Evolutionary conservation across 2,113 vertebrate species (phyloP).

Genomic region (Mastomys coucha): DNA sequence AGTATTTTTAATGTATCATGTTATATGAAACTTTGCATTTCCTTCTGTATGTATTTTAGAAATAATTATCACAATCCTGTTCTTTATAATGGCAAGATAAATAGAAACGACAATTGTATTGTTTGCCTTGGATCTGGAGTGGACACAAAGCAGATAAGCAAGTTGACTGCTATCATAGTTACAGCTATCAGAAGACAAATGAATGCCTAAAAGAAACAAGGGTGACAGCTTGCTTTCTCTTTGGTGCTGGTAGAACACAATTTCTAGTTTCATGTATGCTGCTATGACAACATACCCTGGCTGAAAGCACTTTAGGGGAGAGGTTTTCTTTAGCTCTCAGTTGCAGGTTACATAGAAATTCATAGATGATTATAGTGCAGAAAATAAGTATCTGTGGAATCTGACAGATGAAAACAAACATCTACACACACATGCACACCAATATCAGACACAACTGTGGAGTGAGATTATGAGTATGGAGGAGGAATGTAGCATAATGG

Average conservation of each 20-base stretch:
- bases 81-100: neutral
- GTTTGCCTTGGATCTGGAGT: neutral
- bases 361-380: neutral
- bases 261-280: neutral
- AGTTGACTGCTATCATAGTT: neutral
- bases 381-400: neutral
- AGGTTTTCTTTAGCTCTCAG: neutral
- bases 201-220: neutral
- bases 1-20: neutral
- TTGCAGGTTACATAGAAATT: neutral
- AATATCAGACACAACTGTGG: neutral
- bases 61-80: neutral
- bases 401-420: too few species aligned
- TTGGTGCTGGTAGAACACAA: neutral
- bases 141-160: neutral
- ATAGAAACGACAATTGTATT: neutral
- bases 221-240: constrained; percentile 1
- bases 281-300: neutral
- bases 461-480: neutral
- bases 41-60: neutral
- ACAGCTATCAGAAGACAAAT: neutral
- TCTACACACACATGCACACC: neutral
- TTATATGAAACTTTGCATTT: neutral
- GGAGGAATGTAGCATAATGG: neutral
- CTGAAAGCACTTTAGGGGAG: neutral